A percentile compares a stretch with the other conserved stretches of the same genome.
These are phyloP conservation scores for Lasaia peninsularis DNA, from an alignment of 1,140 invertebrate species.

Conservation along the genomic window DNA sequence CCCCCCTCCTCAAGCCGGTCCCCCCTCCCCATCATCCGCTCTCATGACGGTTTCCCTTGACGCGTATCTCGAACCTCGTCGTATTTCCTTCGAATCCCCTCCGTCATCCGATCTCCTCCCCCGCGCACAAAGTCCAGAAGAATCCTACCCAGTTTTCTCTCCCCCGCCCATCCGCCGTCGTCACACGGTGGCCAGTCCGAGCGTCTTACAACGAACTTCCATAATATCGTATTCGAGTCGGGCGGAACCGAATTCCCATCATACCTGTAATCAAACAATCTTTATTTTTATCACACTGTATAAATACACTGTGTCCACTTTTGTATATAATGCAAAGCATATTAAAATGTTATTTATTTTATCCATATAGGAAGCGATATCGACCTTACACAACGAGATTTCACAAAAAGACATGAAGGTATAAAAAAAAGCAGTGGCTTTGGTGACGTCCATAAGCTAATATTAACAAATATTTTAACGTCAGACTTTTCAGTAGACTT, in stretches of 20 bases:
- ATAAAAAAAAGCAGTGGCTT: constrained; percentile 31
- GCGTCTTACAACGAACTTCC: constrained; percentile 80
- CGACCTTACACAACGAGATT: constrained; percentile 36
- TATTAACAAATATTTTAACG: constrained; percentile 1
- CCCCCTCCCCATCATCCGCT: constrained; percentile 90
- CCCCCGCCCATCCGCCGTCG: constrained; percentile 82
- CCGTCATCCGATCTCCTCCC: constrained; percentile 84
- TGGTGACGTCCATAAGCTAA: constrained; percentile 15
- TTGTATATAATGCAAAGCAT: constrained; percentile 69
- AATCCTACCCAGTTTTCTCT: constrained; percentile 90
- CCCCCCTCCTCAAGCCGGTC: constrained; percentile 75
- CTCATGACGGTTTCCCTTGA: constrained; percentile 89
- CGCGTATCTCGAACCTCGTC: constrained; percentile 88
- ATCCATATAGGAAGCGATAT: constrained; percentile 48
- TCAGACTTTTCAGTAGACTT: background rate
- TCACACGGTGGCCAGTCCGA: constrained; percentile 64
- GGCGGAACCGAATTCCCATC: constrained; percentile 84
- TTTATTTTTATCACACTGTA: constrained; percentile 18
- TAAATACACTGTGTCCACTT: constrained; percentile 32
- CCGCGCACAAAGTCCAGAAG: constrained; percentile 83
- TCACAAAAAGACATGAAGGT: constrained; percentile 62
- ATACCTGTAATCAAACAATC: constrained; percentile 84
- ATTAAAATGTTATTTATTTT: constrained; percentile 37
- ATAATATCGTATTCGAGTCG: constrained; percentile 84
- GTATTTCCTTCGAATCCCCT: constrained; percentile 87